Conservation (phyloP, 2,113 vertebrate genomes). For the Myxocyprinus asiaticus region DNA sequence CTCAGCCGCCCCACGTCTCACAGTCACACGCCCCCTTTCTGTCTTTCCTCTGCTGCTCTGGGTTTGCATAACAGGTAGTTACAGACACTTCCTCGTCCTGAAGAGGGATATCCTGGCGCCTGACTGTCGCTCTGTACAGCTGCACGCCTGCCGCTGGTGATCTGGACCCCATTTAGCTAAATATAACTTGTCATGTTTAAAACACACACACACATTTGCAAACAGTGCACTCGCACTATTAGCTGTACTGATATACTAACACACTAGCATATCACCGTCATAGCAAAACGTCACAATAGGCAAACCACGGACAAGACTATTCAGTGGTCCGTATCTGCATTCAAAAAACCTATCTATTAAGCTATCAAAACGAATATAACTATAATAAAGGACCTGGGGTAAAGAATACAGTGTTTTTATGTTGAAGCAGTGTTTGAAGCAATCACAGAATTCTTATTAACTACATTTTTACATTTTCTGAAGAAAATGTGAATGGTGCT, state of each 20-base stretch:
- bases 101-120: conserved; percentile 99
- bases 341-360: too few relatives aligned
- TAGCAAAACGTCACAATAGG: not conserved
- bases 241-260: conserved; percentile 1
- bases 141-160: conserved; percentile 72
- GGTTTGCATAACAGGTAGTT: conserved; percentile 99
- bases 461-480: too few relatives aligned
- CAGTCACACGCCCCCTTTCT: conserved; percentile 56
- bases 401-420: too few relatives aligned
- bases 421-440: too few relatives aligned
- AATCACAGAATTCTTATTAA: too few relatives aligned
- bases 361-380: too few relatives aligned
- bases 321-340: too few relatives aligned
- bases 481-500: too few relatives aligned
- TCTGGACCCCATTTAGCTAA: conserved; percentile 76
- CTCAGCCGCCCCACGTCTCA: conserved; percentile 46
- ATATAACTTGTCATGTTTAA: conserved; percentile 78
- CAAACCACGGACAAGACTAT: too few relatives aligned
- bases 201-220: conserved; percentile 25
- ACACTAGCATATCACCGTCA: not conserved
- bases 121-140: conserved; percentile 88
- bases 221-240: not conserved
- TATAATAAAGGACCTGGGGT: too few relatives aligned
- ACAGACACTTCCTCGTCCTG: conserved; percentile 99
- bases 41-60: conserved; percentile 68